Evolutionary conservation across 2,888 invertebrate species (phyloP).

Genomic region (Erynnis tages): DNA sequence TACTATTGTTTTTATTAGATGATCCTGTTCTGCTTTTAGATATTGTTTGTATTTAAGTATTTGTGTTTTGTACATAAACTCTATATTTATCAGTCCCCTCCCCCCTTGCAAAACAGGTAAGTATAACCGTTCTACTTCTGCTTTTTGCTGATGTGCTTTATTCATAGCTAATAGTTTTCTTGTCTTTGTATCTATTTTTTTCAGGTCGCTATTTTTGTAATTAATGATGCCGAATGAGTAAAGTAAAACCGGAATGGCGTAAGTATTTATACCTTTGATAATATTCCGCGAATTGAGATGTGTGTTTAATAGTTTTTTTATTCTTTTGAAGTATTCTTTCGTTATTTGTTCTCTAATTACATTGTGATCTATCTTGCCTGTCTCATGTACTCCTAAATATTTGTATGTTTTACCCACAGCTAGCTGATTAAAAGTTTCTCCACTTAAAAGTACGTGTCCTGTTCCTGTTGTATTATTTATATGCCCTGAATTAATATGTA

Average conservation of each 20-base stretch:
- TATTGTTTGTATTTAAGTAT: too few relatives aligned
- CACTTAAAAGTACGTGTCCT: slow-evolving; percentile 27
- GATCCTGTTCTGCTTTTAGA: too few relatives aligned
- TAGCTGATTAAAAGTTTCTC: slow-evolving; percentile 17
- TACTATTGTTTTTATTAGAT: too few relatives aligned
- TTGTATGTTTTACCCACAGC: slow-evolving; percentile 23
- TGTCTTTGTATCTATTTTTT: slow-evolving; percentile 23
- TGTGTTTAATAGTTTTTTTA: slow-evolving; percentile 15
- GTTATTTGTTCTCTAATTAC: slow-evolving; percentile 20
- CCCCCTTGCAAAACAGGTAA: slow-evolving; percentile 8
- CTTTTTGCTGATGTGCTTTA: slow-evolving; percentile 29
- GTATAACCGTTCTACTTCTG: slow-evolving; percentile 26
- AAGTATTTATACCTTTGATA: slow-evolving; percentile 15
- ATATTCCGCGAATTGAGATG: slow-evolving; percentile 14
- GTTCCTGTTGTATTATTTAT: slow-evolving; percentile 12
- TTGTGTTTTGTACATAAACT: too few relatives aligned
- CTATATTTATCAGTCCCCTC: too few relatives aligned
- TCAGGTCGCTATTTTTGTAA: slow-evolving; percentile 24
- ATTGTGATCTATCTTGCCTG: slow-evolving; percentile 28
- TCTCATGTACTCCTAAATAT: slow-evolving; percentile 30
- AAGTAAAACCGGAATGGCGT: too few relatives aligned
- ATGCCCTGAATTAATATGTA: slow-evolving; percentile 19
- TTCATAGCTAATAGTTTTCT: slow-evolving; percentile 25
- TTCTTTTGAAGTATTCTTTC: slow-evolving; percentile 24
- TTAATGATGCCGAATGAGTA: slow-evolving; percentile 8